Percentiles rank a stretch among this genome's conserved stretches.
Evolutionary conservation across 2,797 vertebrate genomes (phyloP).

Genomic region (Ctenosaura bakeri): DNA sequence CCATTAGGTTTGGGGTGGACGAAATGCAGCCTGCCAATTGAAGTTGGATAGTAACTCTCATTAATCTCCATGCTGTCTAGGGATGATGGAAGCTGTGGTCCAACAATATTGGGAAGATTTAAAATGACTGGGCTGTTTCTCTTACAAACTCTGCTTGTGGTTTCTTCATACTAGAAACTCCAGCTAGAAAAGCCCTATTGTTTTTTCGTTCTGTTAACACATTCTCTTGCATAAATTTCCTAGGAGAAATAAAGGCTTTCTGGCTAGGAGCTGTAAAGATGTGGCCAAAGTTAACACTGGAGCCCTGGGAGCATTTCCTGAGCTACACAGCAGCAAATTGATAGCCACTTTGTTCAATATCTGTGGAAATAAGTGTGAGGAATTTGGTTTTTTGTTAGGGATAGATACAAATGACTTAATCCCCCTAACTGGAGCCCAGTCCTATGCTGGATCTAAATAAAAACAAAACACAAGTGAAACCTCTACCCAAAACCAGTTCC

Average conservation of each 20-base stretch:
- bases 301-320: conserved; percentile 65
- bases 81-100: too few species aligned
- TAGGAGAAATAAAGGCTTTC: conserved; percentile 52
- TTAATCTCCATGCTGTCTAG: too few species aligned
- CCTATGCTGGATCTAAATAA: conserved; percentile 55
- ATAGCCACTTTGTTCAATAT: conserved; percentile 71
- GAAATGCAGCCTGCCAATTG: too few species aligned
- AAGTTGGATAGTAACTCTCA: too few species aligned
- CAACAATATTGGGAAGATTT: conserved; percentile 11
- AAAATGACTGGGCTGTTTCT: conserved; percentile 53
- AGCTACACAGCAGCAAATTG: conserved; percentile 67
- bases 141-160: conserved; percentile 50
- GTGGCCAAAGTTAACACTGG: conserved; percentile 65
- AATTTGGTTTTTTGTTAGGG: conserved; percentile 29
- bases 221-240: conserved; percentile 44
- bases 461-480: too few species aligned
- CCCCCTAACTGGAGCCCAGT: conserved; percentile 56
- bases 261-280: conserved; percentile 46
- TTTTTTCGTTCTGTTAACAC: conserved; percentile 33
- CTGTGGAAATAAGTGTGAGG: conserved; percentile 72
- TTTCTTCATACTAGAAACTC: conserved; percentile 58
- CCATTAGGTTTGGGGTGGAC: too few species aligned
- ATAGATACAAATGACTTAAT: conserved; percentile 45
- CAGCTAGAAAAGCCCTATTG: conserved; percentile 36
- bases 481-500: background rate